Evolutionary conservation across 2,888 invertebrate species (phyloP).

Genomic region (Troides oblongomaculatus): DNA sequence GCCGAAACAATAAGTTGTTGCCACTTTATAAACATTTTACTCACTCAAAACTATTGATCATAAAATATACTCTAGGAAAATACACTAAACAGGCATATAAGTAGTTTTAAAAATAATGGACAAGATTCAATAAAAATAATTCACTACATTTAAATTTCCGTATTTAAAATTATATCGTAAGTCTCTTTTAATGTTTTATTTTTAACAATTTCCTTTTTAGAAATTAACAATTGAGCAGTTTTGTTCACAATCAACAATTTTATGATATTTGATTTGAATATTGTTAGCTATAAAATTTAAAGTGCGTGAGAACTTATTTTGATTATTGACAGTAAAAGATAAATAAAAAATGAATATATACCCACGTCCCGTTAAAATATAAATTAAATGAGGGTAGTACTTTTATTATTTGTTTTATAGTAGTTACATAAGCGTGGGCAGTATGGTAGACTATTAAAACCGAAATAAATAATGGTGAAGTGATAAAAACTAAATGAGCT

Average conservation of each 20-base stretch:
- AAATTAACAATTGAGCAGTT: too few relatives aligned
- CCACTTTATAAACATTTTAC: background rate
- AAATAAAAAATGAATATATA: background rate
- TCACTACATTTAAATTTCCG: too few relatives aligned
- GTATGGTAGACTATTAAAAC: conserved; percentile 59
- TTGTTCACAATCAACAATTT: too few relatives aligned
- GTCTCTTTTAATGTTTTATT: too few relatives aligned
- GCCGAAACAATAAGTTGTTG: background rate
- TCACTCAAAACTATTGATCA: background rate
- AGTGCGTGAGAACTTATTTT: background rate
- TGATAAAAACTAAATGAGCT: conserved; percentile 39
- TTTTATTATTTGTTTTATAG: background rate
- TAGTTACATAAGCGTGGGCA: conserved; percentile 55
- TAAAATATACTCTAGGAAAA: too few relatives aligned
- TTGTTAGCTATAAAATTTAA: too few relatives aligned
- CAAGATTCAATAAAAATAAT: too few relatives aligned
- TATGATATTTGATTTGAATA: too few relatives aligned
- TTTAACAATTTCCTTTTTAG: too few relatives aligned
- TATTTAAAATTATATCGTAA: too few relatives aligned
- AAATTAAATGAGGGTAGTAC: conserved; percentile 4
- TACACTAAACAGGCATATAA: too few relatives aligned
- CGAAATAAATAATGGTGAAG: conserved; percentile 13
- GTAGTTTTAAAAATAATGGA: too few relatives aligned
- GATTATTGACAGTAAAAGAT: background rate
- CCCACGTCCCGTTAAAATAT: background rate